Evolutionary conservation across 1,140 invertebrate genomes (phyloP).

Genomic region (Ostrea edulis): DNA sequence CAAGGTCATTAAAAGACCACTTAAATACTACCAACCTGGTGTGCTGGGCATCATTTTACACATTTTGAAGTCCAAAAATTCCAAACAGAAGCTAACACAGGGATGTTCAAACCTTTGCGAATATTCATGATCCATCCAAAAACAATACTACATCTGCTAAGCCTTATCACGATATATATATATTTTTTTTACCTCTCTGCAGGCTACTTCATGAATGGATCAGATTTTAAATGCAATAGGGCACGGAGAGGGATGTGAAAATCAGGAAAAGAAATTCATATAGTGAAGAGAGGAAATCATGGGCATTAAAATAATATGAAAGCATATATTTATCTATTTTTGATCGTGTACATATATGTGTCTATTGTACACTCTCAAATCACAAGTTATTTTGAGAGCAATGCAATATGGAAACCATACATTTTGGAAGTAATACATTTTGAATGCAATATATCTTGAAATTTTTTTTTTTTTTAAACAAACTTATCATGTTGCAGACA

Average conservation of each 20-base stretch:
- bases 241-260: not conserved
- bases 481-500: too few relatives aligned
- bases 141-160: constrained; percentile 28
- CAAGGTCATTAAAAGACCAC: constrained; percentile 20
- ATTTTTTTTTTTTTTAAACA: too few relatives aligned
- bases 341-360: too few relatives aligned
- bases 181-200: not conserved
- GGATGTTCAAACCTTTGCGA: constrained; percentile 19
- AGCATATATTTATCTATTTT: too few relatives aligned
- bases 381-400: too few relatives aligned
- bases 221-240: constrained; percentile 32
- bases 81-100: not conserved
- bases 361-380: too few relatives aligned
- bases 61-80: not conserved
- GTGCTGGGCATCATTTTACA: not conserved
- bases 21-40: not conserved
- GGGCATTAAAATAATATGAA: not conserved
- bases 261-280: not conserved
- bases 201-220: not conserved
- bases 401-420: too few relatives aligned
- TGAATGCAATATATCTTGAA: too few relatives aligned
- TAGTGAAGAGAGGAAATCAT: not conserved
- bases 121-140: constrained; percentile 1
- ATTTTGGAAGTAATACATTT: too few relatives aligned
- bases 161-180: not conserved